Base-by-base conservation (phyloP, 1,140 invertebrate genomes). In the Pinna nobilis region DNA sequence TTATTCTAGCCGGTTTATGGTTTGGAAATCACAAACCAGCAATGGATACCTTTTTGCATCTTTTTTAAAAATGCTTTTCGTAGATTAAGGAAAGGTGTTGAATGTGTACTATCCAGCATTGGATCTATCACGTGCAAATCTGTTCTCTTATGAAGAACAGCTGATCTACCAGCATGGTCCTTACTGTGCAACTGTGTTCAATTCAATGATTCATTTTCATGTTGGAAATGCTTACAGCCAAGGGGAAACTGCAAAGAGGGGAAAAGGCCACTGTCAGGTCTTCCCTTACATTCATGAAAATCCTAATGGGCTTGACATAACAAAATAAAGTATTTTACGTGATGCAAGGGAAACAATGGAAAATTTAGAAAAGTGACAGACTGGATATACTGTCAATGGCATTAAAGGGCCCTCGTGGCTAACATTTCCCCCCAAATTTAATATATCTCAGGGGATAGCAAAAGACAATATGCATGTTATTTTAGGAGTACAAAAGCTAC, bases 381-480 rank as follows among this genome's bases (percentile, higher is more conserved):
- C 35, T 65, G 41, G 35, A 15, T 30, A 55, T 28, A 39, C 44
- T 23, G 57, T 37, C 20, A 39, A 47, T 55, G 50, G 65, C 9
- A 37, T 65, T 37, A 65, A 79, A 70, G 53, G 66, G 32, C 61
- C 67, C 13, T 74, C 67, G 18, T 64, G 77, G 68, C n/a, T 76
- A 4, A 57, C 30, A 20, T 63, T 72, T 67, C 39, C 61, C 25
- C 63, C 44, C 3, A 30, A 30, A 15, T 77, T 72, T 41, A 28
- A 72, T 64, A 72, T 72, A 15, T 55, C 57, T 11, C 23, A 67
- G 35, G 74, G 74, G 23, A 77, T 72, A 32, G 69, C 63, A 11
- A 78, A 68, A 20, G 67, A 72, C 50, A 71, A 75, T 49, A 71
- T 79, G 74, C 77, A 79, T 55, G 64, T 76, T 33, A 30, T 76